Evolutionary conservation across 2,113 vertebrate species (phyloP), one percentile per base, ranked within the genome.

Genomic region (Odontesthes bonariensis): DNA sequence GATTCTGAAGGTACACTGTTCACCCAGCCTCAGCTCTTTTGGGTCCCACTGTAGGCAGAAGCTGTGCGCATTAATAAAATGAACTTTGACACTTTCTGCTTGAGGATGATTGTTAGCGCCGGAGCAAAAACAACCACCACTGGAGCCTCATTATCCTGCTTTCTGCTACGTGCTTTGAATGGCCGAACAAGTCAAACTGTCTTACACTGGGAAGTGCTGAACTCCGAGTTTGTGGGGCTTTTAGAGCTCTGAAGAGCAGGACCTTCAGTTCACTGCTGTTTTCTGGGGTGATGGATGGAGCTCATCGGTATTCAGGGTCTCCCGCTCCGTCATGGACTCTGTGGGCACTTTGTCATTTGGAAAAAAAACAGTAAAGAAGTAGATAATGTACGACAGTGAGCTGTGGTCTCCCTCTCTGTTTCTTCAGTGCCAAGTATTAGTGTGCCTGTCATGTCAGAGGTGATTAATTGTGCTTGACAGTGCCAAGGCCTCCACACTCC

Each of bases 251-350:
- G 82, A 69, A 75, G 85, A 52, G 83, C 73, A 32, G 40, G 59
- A 79, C 82, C 87, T 79, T 68, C 69, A 64, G 79, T 74, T 77
- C 79, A 73, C 69, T 20, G 56, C 69, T 61, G 81, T 79, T 77
- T 82, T 77, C 73, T 31, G 56, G 51, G 57, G 60, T 85, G 87
- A 91, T 90, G 85, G 90, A 90, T 90, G 85, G 87, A 76, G 87
- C 79, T 88, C 80, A 84, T 91, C 77, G 12, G 77, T 81, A 85
- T 88, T 89, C 87, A 90, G 63, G 81, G 77, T 88, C 70, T 78
- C 55, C 60, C 0, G 53, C 62, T 60, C 1, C 8, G 62, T 75
- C 63, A 69, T 8, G 13, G 5, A 38, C 65, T 62, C 31, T 55
- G 38, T 58, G 54, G 64, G 22, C 55, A 32, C 59, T 84, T 84